phyloP scores from a whole-genome alignment of 92 coral and sea anemone genomes.

The Nematostella vectensis region DNA sequence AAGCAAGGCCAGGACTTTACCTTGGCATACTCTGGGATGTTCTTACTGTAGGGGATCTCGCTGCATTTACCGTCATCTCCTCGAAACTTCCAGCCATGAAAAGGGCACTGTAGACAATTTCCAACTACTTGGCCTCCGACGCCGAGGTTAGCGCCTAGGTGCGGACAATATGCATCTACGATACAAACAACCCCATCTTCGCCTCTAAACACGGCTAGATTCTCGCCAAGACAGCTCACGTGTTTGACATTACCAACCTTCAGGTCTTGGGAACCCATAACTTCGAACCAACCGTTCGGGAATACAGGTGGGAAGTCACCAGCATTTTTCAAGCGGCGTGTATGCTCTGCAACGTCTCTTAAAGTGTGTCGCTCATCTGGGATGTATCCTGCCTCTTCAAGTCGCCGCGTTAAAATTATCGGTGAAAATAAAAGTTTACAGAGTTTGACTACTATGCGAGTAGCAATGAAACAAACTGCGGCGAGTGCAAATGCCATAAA shows the following conservation, averaged over 20 bases:
- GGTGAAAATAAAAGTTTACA: slow-evolving; percentile 65
- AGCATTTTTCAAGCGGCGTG: slow-evolving; percentile 38
- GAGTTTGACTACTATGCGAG: slow-evolving; percentile 32
- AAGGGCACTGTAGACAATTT: slow-evolving; percentile 77
- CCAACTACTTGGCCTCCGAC: slow-evolving; percentile 85
- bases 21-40: slow-evolving; percentile 70
- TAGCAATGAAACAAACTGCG: slow-evolving; percentile 4
- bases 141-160: slow-evolving; percentile 90
- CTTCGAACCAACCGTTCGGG: slow-evolving; percentile 93
- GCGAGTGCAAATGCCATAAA: background rate
- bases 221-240: slow-evolving; percentile 67
- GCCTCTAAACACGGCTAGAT: slow-evolving; percentile 83
- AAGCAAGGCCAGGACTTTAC: slow-evolving; percentile 66
- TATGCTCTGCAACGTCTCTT: slow-evolving; percentile 57
- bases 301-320: slow-evolving; percentile 87
- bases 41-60: slow-evolving; percentile 68
- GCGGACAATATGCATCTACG: slow-evolving; percentile 92
- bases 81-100: slow-evolving; percentile 87
- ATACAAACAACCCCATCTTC: slow-evolving; percentile 66
- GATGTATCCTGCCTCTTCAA: slow-evolving; percentile 73
- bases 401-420: slow-evolving; percentile 28
- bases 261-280: slow-evolving; percentile 56
- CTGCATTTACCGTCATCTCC: slow-evolving; percentile 76
- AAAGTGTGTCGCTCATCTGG: slow-evolving; percentile 41
- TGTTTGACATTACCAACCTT: slow-evolving; percentile 56